Evolutionary conservation across 2,888 invertebrate species (phyloP).

Genomic region (Cheilosia impressa): DNA sequence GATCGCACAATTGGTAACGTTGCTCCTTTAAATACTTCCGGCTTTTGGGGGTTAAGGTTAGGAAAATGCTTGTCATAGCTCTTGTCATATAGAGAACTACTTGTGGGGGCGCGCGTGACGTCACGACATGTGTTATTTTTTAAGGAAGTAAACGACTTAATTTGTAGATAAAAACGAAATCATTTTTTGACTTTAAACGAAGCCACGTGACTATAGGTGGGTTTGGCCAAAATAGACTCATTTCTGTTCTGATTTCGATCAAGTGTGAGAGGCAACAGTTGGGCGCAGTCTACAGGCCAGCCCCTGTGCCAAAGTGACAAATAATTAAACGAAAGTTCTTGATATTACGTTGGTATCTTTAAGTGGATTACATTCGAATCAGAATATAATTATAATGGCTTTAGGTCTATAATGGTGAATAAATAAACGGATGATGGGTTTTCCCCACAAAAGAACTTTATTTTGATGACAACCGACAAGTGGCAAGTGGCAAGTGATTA

Average conservation of each 20-base stretch:
- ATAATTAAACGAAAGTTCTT: no score
- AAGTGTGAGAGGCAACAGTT: constrained; percentile 22
- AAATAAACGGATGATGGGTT: no score
- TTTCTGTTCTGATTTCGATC: no score
- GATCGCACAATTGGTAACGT: neutral
- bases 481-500: no score
- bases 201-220: neutral
- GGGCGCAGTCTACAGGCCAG: neutral
- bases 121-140: neutral
- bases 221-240: neutral
- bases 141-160: neutral
- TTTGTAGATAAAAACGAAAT: neutral
- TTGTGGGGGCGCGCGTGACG: neutral
- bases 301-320: neutral
- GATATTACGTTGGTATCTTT: neutral
- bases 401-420: no score
- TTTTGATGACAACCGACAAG: no score
- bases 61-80: neutral
- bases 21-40: neutral
- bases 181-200: neutral
- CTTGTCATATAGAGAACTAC: no score
- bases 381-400: no score
- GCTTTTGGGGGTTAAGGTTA: neutral
- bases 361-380: neutral
- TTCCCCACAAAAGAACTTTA: no score